Evolutionary conservation across 2,113 vertebrate genomes (phyloP).

Genomic region (Gadus macrocephalus): DNA sequence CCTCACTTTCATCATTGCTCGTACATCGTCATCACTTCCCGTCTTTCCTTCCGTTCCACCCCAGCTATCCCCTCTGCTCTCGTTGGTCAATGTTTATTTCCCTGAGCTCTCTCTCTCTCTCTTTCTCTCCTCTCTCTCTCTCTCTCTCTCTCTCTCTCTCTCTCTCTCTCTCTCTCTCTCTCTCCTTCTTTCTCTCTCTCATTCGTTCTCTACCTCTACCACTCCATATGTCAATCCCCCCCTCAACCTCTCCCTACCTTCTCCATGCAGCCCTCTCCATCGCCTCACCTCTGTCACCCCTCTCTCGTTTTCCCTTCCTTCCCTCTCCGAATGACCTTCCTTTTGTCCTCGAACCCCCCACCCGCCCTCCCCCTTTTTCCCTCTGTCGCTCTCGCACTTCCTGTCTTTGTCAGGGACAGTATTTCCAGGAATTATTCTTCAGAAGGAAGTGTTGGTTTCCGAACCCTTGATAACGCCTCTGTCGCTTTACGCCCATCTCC

Average conservation of each 20-base stretch:
- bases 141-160: background rate
- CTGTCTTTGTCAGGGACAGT: slow-evolving; percentile 68
- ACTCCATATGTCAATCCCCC: background rate
- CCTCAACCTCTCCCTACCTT: background rate
- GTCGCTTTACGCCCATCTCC: slow-evolving; percentile 21
- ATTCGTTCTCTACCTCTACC: slow-evolving; percentile 2
- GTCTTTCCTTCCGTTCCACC: too few species aligned
- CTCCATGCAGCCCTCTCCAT: too few species aligned
- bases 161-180: slow-evolving; percentile 14
- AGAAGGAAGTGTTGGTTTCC: slow-evolving; percentile 61
- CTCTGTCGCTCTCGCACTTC: slow-evolving; percentile 48
- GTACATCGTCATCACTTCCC: too few species aligned
- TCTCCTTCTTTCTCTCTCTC: slow-evolving; percentile 6
- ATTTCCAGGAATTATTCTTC: slow-evolving; percentile 75
- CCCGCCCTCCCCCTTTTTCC: background rate
- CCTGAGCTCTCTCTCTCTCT: background rate
- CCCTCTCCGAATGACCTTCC: background rate
- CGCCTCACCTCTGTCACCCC: slow-evolving; percentile 9
- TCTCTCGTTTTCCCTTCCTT: slow-evolving; percentile 27
- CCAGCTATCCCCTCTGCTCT: too few species aligned
- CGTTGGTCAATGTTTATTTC: background rate
- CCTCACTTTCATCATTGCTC: too few species aligned
- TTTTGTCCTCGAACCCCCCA: background rate
- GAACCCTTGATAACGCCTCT: slow-evolving; percentile 51
- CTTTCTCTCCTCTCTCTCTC: background rate